phyloP scores from a whole-genome alignment of 2,888 invertebrate genomes.

The Napeogenes sylphis region DNA sequence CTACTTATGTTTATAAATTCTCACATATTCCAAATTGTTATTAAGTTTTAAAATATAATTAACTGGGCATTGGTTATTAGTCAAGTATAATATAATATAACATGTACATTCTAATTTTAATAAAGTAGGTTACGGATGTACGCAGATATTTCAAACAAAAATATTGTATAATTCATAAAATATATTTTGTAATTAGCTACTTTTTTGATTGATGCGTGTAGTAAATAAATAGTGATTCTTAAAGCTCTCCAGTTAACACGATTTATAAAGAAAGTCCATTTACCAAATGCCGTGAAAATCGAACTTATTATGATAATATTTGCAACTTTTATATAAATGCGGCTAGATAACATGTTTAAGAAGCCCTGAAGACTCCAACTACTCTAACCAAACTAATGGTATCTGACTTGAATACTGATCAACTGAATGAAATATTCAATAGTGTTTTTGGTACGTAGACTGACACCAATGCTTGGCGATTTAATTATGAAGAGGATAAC shows the following conservation, averaged over 20 bases:
- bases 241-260: background rate
- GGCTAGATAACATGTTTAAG: slow-evolving; percentile 72
- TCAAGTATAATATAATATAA: too few species aligned
- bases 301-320: slow-evolving; percentile 68
- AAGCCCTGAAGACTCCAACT: slow-evolving; percentile 59
- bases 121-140: too few species aligned
- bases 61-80: too few species aligned
- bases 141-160: too few species aligned
- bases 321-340: slow-evolving; percentile 64
- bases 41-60: too few species aligned
- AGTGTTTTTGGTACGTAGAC: slow-evolving; percentile 7
- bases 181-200: too few species aligned
- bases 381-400: slow-evolving; percentile 50
- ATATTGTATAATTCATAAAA: too few species aligned
- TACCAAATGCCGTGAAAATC: slow-evolving; percentile 9
- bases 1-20: too few species aligned
- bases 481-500: background rate
- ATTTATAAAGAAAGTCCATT: slow-evolving; percentile 7
- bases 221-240: too few species aligned
- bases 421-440: slow-evolving; percentile 56
- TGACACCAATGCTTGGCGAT: slow-evolving; percentile 1
- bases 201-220: too few species aligned
- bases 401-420: slow-evolving; percentile 65
- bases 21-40: too few species aligned
- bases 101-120: too few species aligned